Evolutionary conservation across 2,888 invertebrate species (phyloP), one percentile per base, ranked within the genome.

Genomic region (Tipula vernalis): DNA sequence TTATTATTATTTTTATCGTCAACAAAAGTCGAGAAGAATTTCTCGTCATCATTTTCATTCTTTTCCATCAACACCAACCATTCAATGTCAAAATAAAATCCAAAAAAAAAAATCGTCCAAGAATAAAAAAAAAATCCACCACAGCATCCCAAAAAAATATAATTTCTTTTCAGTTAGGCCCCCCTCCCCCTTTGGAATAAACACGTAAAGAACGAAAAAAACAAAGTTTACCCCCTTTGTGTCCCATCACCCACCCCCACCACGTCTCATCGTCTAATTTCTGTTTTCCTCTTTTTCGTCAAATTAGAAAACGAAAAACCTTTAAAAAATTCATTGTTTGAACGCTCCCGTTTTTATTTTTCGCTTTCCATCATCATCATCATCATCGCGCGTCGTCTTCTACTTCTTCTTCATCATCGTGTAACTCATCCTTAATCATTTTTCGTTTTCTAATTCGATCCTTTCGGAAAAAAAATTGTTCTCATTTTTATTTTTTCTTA

Each of bases 261-360:
- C 28, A 28, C 28, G 28, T 36, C 83, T 39, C 83, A 84, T 84
- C 84, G 84, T 84, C 84, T 84, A 39, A 39, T 84, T 84, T 84
- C 8, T 84, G 36, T 84, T 84, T 84, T 84, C 41, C 36, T 84
- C 36, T 39, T 84, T 84, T 84, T 84, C 84, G 41, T 84, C 84
- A 84, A 84, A 84, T 84, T 84, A 84, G 84, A 84, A 84, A 84
- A 84, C 71, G 71, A 84, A 84, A 84, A 84, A 84, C 84, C 84
- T 84, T 84, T 84, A 84, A 84, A 84, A 84, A 84, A 84, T 84
- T 84, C 84, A 84, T 84, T 84, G 84, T 84, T 84, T 84, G 84
- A 84, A 84, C 84, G 84, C 84, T 84, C 84, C 84, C 84, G 84
- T 84, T 84, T 84, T 84, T 39, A 39, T 84, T 41, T 84, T 84